Percentiles rank a stretch among this genome's conserved stretches.
Evolutionary conservation across 2,888 invertebrate species (phyloP).

Genomic region (Automeris io): DNA sequence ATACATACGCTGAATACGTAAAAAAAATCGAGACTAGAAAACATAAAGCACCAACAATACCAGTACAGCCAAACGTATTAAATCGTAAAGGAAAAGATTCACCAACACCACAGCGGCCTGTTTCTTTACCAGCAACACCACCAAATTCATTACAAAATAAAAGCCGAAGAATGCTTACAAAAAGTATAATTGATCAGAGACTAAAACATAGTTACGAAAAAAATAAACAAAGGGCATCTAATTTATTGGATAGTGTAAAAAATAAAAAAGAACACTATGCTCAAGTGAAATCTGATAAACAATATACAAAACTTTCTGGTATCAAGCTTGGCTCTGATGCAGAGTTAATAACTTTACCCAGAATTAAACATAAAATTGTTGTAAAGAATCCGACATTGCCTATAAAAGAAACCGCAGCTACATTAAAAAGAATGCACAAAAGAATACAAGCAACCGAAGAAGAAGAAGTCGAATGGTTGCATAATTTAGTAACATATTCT

Average conservation of each 20-base stretch:
- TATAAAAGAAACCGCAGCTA: conserved; percentile 68
- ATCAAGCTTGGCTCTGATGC: conserved; percentile 40
- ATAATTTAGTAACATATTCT: conserved; percentile 64
- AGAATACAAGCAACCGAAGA: conserved; percentile 46
- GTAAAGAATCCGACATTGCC: conserved; percentile 22
- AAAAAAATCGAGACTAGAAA: conserved; percentile 45
- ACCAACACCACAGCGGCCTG: conserved; percentile 7
- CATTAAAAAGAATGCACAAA: conserved; percentile 71
- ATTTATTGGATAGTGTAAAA: conserved; percentile 46
- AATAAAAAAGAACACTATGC: conserved; percentile 41
- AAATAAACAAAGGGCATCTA: conserved; percentile 49
- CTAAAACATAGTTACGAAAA: conserved; percentile 45
- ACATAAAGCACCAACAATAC: conserved; percentile 46
- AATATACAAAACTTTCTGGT: conserved; percentile 31
- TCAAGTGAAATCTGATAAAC: conserved; percentile 39
- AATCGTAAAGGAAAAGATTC: conserved; percentile 37
- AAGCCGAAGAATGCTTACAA: conserved; percentile 50
- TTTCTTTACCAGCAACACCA: conserved; percentile 32
- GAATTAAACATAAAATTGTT: conserved; percentile 23
- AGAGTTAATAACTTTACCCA: conserved; percentile 21
- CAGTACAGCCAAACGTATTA: conserved; percentile 50
- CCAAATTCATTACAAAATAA: conserved; percentile 39
- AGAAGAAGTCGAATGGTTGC: conserved; percentile 69
- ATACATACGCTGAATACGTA: conserved; percentile 46
- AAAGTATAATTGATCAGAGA: conserved; percentile 49